Evolutionary conservation across 2,113 vertebrate genomes (phyloP).

Genomic region (Larimichthys crocea): DNA sequence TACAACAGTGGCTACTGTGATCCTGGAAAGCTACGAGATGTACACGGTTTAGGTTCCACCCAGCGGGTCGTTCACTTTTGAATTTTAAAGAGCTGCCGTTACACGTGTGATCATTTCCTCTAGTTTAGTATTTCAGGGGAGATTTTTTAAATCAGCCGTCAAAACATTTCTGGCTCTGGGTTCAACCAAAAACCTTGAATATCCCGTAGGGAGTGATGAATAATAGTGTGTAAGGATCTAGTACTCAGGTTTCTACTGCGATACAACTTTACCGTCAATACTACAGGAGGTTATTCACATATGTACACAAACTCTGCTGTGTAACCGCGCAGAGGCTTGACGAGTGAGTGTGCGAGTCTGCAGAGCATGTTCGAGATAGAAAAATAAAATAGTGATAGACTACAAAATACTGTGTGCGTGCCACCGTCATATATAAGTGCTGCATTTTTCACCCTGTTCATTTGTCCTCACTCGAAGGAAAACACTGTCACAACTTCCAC

Average conservation of each 20-base stretch:
- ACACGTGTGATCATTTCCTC: neutral
- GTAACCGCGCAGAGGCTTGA: constrained; percentile 44
- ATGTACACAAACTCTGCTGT: constrained; percentile 73
- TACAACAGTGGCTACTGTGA: constrained; percentile 79
- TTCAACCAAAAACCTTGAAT: constrained; percentile 51
- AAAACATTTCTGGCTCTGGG: constrained; percentile 26
- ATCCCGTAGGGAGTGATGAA: constrained; percentile 58
- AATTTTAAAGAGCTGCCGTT: constrained; percentile 58
- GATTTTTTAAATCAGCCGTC: neutral
- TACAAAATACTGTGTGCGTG: constrained; percentile 53
- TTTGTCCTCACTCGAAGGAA: constrained; percentile 45
- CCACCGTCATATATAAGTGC: constrained; percentile 51
- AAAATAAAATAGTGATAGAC: constrained; percentile 78
- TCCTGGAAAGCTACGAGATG: constrained; percentile 61
- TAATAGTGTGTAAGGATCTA: constrained; percentile 62
- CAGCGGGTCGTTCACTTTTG: neutral
- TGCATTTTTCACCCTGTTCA: constrained; percentile 44
- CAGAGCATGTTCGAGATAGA: constrained; percentile 62
- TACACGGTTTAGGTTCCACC: constrained; percentile 45
- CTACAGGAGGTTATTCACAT: constrained; percentile 77
- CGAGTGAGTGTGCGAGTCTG: constrained; percentile 48
- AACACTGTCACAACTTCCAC: constrained; percentile 35
- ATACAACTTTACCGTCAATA: constrained; percentile 72
- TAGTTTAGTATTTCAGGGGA: neutral
- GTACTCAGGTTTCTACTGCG: constrained; percentile 71